Evolutionary conservation across 2,797 vertebrate species (phyloP), one percentile per base, ranked within the genome.

Genomic region (Labroides dimidiatus): DNA sequence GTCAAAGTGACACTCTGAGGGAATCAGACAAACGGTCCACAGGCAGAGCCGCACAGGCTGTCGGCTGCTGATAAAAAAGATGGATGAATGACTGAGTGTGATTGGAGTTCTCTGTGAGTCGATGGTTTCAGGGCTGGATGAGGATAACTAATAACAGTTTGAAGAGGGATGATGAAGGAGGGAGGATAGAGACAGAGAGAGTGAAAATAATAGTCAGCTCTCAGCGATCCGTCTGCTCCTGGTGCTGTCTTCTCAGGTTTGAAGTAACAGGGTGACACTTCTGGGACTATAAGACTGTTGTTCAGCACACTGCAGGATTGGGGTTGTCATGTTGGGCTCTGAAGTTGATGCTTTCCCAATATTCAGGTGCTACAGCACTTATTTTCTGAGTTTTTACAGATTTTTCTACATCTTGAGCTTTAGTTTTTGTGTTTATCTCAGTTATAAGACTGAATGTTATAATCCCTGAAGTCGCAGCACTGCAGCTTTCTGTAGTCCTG

Each of bases 1-100:
- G 57, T 85, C 78, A 78, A 30, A 72, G 21, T 6, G 69, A 75
- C 76, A 49, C 62, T 69, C 58, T 10, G 53, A 59, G 58, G 49
- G 62, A 77, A 83, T 81, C 82, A 53, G 78, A 80, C 65, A 15
- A 55, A 73, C 57, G 10, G 39, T 23, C 19, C 0, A 42, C 55
- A 58, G 58, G 51, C 75, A 53, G 62, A 64, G 69, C 64, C 16
- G 57, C 58, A 3, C 52, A 2, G 60, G 51, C 74, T 88, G 86
- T 64, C 42, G 30, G 33, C 62, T 12, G 48, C 72, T 81, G 86
- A 86, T 88, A 86, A 81, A 68, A 60, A 51, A 69, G 75, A 79
- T 27, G 55, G 71, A 83, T 72, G 78, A 39, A 24, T 24, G 63
- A 56, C 21, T 1, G 45, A 67, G 69, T 39, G 65, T 45, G 73